Percentiles rank a stretch among this genome's conserved stretches.
phyloP scores from a whole-genome alignment of 2,113 vertebrate genomes.

The Merops nubicus region DNA sequence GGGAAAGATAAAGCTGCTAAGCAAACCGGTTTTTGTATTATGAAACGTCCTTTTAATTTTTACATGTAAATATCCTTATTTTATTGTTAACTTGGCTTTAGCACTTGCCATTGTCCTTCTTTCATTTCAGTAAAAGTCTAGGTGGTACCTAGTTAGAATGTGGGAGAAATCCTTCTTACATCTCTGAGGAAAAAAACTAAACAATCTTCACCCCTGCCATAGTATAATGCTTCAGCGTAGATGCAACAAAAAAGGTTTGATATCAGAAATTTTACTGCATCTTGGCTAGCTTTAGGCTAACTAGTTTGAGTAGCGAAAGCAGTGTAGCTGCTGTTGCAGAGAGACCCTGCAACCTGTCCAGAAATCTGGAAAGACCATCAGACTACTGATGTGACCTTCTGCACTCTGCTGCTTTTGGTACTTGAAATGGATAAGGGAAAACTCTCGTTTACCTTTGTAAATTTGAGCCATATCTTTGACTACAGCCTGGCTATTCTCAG shows the following conservation, averaged over 20 bases:
- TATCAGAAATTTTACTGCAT: neutral
- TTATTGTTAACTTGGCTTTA: neutral
- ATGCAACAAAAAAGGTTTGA: neutral
- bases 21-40: neutral
- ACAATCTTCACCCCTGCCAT: neutral
- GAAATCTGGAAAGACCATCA: neutral
- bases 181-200: neutral
- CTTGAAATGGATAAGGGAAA: neutral
- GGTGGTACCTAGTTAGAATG: neutral
- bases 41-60: neutral
- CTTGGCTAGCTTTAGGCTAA: neutral
- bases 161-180: neutral
- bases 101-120: neutral
- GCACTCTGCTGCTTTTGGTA: neutral
- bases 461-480: too few species aligned
- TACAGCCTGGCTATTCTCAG: too few species aligned
- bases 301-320: neutral
- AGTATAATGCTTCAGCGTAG: neutral
- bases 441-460: neutral
- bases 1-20: neutral
- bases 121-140: neutral
- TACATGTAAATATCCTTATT: neutral
- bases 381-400: neutral
- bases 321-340: neutral
- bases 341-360: neutral